Evolutionary conservation across 2,113 vertebrate genomes (phyloP).

Genomic region (Galbula dea): DNA sequence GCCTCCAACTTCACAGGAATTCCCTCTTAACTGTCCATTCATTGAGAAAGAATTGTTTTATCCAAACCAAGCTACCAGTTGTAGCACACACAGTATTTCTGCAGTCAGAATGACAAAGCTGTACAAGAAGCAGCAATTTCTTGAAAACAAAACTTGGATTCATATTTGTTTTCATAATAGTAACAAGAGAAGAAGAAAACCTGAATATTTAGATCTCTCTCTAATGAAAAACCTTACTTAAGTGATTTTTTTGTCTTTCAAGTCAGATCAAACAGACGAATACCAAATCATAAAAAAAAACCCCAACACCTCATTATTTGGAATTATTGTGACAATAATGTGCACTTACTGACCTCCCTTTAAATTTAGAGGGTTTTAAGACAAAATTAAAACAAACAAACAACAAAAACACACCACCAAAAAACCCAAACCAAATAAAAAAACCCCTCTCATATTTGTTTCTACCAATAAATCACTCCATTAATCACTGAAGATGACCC

Average conservation of each 20-base stretch:
- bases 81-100: not conserved
- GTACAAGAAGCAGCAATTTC: not conserved
- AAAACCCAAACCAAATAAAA: not conserved
- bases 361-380: not conserved
- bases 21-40: not conserved
- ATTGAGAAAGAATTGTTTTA: not conserved
- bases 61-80: not conserved
- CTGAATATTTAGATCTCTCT: not conserved
- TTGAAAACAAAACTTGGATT: not conserved
- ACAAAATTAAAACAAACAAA: not conserved
- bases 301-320: not conserved
- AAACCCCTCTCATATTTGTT: not conserved
- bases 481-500: not conserved
- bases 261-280: not conserved
- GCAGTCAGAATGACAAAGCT: not conserved
- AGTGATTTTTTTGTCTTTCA: not conserved
- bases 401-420: too few species aligned
- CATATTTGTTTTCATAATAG: not conserved
- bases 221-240: not conserved
- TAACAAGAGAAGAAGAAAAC: not conserved
- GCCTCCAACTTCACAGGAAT: not conserved
- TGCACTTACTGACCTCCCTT: not conserved
- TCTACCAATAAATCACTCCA: not conserved
- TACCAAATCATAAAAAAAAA: not conserved
- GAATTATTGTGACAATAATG: not conserved